Base-by-base conservation (phyloP, 64 coral and sea anemone genomes). In the Anthopleura sola region DNA sequence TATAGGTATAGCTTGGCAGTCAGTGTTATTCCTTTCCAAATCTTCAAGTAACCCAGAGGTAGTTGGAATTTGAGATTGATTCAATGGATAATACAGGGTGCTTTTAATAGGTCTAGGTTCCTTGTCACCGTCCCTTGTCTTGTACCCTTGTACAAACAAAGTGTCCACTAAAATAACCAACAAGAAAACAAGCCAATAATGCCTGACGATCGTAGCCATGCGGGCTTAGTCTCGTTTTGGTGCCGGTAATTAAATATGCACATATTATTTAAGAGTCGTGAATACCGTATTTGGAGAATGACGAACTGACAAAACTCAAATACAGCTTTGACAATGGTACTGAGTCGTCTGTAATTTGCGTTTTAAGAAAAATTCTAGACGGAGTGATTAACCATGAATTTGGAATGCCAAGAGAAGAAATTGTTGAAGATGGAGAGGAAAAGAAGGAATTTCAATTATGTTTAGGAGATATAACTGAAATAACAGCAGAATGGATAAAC, bases 71-170 rank as follows among this genome's bases (percentile, higher is more conserved):
- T 40, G 62, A 51, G 26, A 33, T 49, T 84, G 44, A 34, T 75
- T 82, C 64, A 90, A 31, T 8, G 68, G 66, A 44, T 85, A 57
- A 84, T 84, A 85, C 62, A 84, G 64, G 36, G 47, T 84, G 24
- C 81, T 84, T 17, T 90, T 49, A 36, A 90, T 64, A 57, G 48
- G 37, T 37, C 40, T 84, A 75, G 14, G 53, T n/a, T n/a, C n/a
- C n/a, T n/a, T n/a, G n/a, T n/a, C n/a, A n/a, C n/a, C n/a, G n/a
- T n/a, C n/a, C n/a, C n/a, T n/a, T n/a, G n/a, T n/a, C n/a, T n/a
- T n/a, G n/a, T n/a, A n/a, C n/a, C n/a, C n/a, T n/a, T n/a, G n/a
- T n/a, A n/a, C n/a, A n/a, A n/a, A n/a, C n/a, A n/a, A n/a, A n/a
- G n/a, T n/a, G n/a, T n/a, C n/a, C n/a, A n/a, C n/a, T n/a, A n/a